Base-by-base conservation (phyloP, 2,797 vertebrate species). In the Momotus momota region DNA sequence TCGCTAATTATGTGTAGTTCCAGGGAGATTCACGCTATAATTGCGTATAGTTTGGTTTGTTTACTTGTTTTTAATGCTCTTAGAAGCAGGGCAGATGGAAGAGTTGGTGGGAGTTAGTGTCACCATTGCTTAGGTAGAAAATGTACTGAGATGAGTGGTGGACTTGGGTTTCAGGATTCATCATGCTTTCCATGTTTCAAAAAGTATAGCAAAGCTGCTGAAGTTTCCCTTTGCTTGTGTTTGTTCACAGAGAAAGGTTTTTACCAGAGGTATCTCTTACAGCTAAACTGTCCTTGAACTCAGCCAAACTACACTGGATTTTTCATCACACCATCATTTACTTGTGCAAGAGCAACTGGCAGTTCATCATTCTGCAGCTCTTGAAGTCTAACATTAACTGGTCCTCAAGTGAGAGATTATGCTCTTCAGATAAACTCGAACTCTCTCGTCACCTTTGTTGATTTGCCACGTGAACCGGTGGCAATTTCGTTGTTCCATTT, bases 1-100 rank as follows among this genome's bases (percentile, higher is more conserved):
- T 81, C 64, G 62, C 43, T 70, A 80, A 35, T 48, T 65, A 57
- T 27, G 25, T 77, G 27, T 90, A 19, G 45, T 92, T 90, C 27
- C 58, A 93, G 52, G 86, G 35, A 77, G 80, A 88, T 17, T 86
- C 16, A 12, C 75, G 38, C 17, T 54, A 5, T 62, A 82, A 88
- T 90, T 84, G 54, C 38, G 57, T 90, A 75, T 95, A 92, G 54
- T 95, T 88, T 81, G 49, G 22, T 86, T 72, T 81, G 51, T 86
- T 94, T 83, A 54, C 81, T 92, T 94, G 55, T 38, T 79, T 62
- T 82, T 67, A 70, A 43, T 67, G 64, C 22, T 65, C 13, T 65
- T 66, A 57, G 43, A 81, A 88, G 67, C 33, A 45, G 27, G 46
- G 31, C 60, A 73, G 40, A 48, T 79, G 62, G 82, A 60, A 66